These are phyloP conservation scores for Trachelus stipa DNA, from an alignment of 2,888 invertebrate species.

Conservation along the genomic window DNA sequence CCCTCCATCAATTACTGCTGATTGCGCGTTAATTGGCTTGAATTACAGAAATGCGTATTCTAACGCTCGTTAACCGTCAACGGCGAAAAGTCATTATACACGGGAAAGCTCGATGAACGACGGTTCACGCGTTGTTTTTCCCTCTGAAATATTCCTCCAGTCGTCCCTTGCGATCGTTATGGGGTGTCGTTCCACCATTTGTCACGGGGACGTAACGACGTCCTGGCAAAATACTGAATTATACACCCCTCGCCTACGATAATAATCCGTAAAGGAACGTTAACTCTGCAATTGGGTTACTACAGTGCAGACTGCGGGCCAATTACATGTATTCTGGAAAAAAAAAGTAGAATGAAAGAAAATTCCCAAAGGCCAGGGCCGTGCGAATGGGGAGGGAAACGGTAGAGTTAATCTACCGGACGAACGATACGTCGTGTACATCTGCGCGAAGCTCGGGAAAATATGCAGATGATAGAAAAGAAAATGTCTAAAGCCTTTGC, in stretches of 20 bases:
- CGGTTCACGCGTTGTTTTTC: not conserved
- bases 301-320: not conserved
- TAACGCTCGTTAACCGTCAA: slow-evolving; percentile 36
- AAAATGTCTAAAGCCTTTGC: not conserved
- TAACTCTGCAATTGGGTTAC: not conserved
- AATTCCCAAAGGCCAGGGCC: not conserved
- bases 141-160: not conserved
- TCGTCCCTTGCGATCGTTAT: not conserved
- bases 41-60: slow-evolving; percentile 48
- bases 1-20: slow-evolving; percentile 44
- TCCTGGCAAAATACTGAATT: not conserved
- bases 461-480: not conserved
- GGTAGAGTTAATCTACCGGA: not conserved
- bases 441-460: not conserved
- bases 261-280: not conserved
- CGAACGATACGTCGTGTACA: not conserved
- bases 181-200: not conserved
- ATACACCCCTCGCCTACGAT: not conserved
- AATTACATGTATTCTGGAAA: not conserved
- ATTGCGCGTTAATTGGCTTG: slow-evolving; percentile 49
- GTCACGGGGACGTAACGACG: not conserved
- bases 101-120: not conserved
- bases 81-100: slow-evolving; percentile 32
- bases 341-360: not conserved
- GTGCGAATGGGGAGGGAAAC: not conserved